phyloP scores from a whole-genome alignment of 2,888 invertebrate genomes.

The Neocrepidodera transversa region DNA sequence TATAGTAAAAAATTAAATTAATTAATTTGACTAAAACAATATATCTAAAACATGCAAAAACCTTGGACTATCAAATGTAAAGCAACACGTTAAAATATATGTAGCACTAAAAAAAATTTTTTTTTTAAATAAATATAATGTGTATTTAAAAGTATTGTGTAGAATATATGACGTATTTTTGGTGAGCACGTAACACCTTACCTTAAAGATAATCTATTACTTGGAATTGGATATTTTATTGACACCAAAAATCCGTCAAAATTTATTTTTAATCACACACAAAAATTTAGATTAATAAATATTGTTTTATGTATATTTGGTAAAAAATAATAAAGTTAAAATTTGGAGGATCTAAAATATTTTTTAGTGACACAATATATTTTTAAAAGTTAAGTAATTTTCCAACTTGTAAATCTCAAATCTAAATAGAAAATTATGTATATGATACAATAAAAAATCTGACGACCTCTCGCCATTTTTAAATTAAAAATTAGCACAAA shows the following conservation, averaged over 20 bases:
- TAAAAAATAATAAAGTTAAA: not conserved
- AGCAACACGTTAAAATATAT: slow-evolving; percentile 8
- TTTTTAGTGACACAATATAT: not conserved
- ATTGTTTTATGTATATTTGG: too few species aligned
- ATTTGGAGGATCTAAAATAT: not conserved
- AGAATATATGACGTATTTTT: not conserved
- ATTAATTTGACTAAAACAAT: slow-evolving; percentile 30
- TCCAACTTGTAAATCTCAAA: not conserved
- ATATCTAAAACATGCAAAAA: slow-evolving; percentile 48
- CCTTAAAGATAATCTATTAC: not conserved
- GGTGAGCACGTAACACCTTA: not conserved
- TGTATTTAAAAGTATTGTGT: not conserved
- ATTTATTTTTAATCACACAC: too few species aligned
- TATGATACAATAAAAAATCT: too few species aligned
- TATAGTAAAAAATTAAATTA: slow-evolving; percentile 13
- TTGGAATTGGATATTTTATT: not conserved
- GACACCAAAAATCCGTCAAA: not conserved
- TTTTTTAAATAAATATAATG: not conserved
- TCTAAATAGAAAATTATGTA: too few species aligned
- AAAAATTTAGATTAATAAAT: too few species aligned
- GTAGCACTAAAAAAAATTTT: not conserved
- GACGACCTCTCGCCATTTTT: too few species aligned
- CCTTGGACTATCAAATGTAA: slow-evolving; percentile 45
- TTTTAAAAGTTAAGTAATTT: not conserved
- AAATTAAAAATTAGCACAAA: too few species aligned